phyloP scores from a whole-genome alignment of 2,113 vertebrate species.

The Hyla sarda region DNA sequence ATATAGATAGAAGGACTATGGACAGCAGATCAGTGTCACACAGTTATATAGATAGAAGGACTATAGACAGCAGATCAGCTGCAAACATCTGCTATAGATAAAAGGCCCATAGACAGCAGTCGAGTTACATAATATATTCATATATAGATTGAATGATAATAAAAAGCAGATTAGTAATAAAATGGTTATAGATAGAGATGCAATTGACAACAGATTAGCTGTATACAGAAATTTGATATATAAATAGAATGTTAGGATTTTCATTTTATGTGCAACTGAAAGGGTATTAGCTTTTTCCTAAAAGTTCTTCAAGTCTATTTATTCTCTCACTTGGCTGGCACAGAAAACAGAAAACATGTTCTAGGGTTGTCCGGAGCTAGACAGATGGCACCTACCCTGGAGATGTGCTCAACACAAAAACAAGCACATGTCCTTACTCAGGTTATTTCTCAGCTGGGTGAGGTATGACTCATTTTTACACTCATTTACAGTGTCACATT shows the following conservation, averaged over 20 bases:
- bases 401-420: slow-evolving; percentile 56
- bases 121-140: too few species aligned
- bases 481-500: slow-evolving; percentile 41
- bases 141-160: too few species aligned
- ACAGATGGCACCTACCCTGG: slow-evolving; percentile 55
- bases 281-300: neutral
- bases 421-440: slow-evolving; percentile 47
- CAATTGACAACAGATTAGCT: too few species aligned
- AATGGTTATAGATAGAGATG: too few species aligned
- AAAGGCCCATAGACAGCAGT: too few species aligned
- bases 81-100: too few species aligned
- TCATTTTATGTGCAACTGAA: neutral
- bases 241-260: neutral
- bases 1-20: too few species aligned
- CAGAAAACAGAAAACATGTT: slow-evolving; percentile 10
- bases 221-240: too few species aligned
- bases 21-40: too few species aligned
- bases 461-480: slow-evolving; percentile 43
- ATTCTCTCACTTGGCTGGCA: neutral
- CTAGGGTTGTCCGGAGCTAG: slow-evolving; percentile 22
- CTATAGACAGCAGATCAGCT: neutral
- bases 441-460: slow-evolving; percentile 49
- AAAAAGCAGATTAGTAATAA: too few species aligned
- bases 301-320: neutral
- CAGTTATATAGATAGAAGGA: too few species aligned